These are phyloP conservation scores for Catagonus wagneri DNA, from an alignment of 2,113 vertebrate genomes.

Conservation along the genomic window DNA sequence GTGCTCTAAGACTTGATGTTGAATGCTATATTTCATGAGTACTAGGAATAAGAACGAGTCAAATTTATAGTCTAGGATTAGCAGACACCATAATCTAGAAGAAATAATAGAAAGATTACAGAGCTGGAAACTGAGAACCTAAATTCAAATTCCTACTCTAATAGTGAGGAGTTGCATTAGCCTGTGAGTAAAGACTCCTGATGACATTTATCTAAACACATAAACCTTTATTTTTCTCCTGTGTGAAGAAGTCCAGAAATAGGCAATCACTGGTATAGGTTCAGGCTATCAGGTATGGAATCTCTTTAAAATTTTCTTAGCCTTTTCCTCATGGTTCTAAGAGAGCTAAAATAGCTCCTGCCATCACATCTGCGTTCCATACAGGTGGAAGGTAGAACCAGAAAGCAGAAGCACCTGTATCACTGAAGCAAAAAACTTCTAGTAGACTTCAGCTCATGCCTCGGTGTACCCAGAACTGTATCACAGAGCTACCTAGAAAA, in stretches of 20 bases:
- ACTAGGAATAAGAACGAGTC: neutral
- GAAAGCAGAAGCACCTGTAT: neutral
- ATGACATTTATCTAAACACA: neutral
- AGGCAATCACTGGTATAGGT: neutral
- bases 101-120: neutral
- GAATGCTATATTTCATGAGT: neutral
- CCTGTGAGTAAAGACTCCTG: neutral
- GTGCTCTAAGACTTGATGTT: neutral
- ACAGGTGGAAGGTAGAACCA: neutral
- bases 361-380: neutral
- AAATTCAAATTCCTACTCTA: neutral
- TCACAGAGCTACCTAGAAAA: neutral
- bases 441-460: neutral
- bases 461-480: neutral
- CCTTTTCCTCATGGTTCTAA: neutral
- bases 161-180: neutral
- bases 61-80: neutral
- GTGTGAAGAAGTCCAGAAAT: neutral
- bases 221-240: neutral
- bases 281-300: neutral
- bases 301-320: neutral
- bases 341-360: neutral
- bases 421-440: neutral
- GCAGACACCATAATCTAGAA: neutral
- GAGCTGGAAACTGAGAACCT: neutral